Conservation (phyloP, 2,888 invertebrate genomes). For the Cheilosia scutellata region DNA sequence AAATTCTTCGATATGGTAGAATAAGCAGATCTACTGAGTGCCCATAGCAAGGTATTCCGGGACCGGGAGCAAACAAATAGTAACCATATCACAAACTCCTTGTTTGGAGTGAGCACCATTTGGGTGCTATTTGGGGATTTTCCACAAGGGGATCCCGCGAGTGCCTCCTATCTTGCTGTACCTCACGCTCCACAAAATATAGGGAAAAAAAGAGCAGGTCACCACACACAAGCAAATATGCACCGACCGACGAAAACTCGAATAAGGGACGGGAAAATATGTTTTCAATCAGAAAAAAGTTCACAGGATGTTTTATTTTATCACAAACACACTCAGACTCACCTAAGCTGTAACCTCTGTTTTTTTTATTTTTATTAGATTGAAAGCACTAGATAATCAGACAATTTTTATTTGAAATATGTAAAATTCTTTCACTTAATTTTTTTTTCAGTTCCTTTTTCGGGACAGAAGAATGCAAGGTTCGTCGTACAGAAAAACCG, state of each 20-base stretch:
- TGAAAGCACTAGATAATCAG: neutral
- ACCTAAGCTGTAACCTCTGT: conserved; percentile 33
- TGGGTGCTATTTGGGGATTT: conserved; percentile 23
- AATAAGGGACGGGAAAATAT: conserved; percentile 28
- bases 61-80: conserved; percentile 28
- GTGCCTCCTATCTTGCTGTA: conserved; percentile 7
- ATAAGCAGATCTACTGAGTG: neutral
- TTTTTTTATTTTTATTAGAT: neutral
- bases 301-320: conserved; percentile 25
- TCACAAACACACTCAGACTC: conserved; percentile 25
- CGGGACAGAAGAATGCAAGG: conserved; percentile 43
- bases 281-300: conserved; percentile 42
- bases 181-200: conserved; percentile 20
- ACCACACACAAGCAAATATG: conserved; percentile 11
- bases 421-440: conserved; percentile 30
- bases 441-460: conserved; percentile 25
- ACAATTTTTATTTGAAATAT: conserved; percentile 24
- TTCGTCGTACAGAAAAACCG: conserved; percentile 35
- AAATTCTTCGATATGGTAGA: conserved; percentile 19
- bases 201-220: conserved; percentile 23
- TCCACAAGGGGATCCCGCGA: conserved; percentile 18
- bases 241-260: conserved; percentile 52
- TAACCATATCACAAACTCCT: conserved; percentile 31
- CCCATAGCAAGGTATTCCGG: neutral
- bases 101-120: neutral